Percentiles rank a stretch among this genome's conserved stretches.
These are phyloP conservation scores for Apis dorsata DNA, from an alignment of 1,140 invertebrate species.

Conservation along the genomic window DNA sequence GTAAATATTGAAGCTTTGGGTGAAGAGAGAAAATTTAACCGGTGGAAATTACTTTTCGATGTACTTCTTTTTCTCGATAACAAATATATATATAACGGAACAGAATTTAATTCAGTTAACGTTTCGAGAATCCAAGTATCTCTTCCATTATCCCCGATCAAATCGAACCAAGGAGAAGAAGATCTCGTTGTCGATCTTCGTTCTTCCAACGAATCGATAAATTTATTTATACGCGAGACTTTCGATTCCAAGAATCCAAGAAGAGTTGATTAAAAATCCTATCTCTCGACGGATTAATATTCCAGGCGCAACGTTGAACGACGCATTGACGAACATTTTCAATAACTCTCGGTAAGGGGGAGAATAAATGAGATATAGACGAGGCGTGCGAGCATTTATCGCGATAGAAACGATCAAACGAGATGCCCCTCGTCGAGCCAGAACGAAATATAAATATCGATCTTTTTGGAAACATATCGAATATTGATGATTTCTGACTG, in stretches of 20 bases:
- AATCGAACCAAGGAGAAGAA: too few relatives aligned
- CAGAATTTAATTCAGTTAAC: too few relatives aligned
- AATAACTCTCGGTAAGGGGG: neutral
- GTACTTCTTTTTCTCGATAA: too few relatives aligned
- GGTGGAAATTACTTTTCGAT: too few relatives aligned
- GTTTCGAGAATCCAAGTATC: too few relatives aligned
- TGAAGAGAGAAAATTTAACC: neutral
- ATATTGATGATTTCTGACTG: too few relatives aligned
- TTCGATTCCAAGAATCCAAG: neutral
- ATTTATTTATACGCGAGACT: too few relatives aligned
- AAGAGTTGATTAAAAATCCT: slow-evolving; percentile 2
- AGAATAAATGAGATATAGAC: neutral
- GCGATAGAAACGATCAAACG: neutral
- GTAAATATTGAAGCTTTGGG: neutral
- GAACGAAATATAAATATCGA: neutral
- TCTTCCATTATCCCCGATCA: neutral
- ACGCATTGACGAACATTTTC: neutral
- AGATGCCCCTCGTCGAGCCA: neutral
- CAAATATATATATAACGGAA: too few relatives aligned
- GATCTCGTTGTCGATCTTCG: too few relatives aligned
- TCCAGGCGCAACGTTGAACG: neutral
- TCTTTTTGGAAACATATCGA: neutral
- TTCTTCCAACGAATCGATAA: too few relatives aligned
- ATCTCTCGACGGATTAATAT: neutral
- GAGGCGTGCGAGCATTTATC: neutral